These are phyloP conservation scores for Arctopsyche grandis DNA, from an alignment of 1,140 invertebrate species.

Conservation along the genomic window DNA sequence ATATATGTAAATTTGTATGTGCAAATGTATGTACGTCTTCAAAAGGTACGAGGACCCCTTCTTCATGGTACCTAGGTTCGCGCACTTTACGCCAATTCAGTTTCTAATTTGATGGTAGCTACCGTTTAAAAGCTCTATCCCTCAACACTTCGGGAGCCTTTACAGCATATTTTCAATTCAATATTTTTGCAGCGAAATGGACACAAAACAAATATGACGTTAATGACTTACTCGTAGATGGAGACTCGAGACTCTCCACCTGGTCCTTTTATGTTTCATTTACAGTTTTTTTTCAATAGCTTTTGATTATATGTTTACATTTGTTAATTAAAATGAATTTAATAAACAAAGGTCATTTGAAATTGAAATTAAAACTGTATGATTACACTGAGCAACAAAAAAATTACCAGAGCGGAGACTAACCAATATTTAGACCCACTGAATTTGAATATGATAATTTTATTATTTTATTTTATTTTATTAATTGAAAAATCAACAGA, in stretches of 20 bases:
- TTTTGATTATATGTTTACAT: too few relatives aligned
- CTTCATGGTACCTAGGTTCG: neutral
- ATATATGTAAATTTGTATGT: neutral
- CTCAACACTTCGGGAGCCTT: neutral
- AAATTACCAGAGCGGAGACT: too few relatives aligned
- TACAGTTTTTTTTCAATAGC: too few relatives aligned
- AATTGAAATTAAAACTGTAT: too few relatives aligned
- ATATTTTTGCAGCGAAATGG: constrained; percentile 1
- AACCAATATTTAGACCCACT: too few relatives aligned
- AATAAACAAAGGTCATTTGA: too few relatives aligned
- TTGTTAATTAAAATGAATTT: too few relatives aligned
- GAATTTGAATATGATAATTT: too few relatives aligned
- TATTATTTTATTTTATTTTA: too few relatives aligned
- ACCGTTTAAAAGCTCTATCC: constrained; percentile 22
- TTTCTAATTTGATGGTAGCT: constrained; percentile 31
- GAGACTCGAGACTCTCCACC: neutral
- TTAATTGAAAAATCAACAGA: too few relatives aligned
- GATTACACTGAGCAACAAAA: too few relatives aligned
- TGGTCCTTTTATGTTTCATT: too few relatives aligned
- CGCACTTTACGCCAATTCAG: constrained; percentile 18
- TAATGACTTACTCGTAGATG: neutral
- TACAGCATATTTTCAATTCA: constrained; percentile 10
- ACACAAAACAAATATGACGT: constrained; percentile 37
- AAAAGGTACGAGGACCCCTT: neutral
- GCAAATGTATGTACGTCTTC: neutral